phyloP scores from a whole-genome alignment of 2,888 invertebrate genomes.

The Cheilosia vulpina region DNA sequence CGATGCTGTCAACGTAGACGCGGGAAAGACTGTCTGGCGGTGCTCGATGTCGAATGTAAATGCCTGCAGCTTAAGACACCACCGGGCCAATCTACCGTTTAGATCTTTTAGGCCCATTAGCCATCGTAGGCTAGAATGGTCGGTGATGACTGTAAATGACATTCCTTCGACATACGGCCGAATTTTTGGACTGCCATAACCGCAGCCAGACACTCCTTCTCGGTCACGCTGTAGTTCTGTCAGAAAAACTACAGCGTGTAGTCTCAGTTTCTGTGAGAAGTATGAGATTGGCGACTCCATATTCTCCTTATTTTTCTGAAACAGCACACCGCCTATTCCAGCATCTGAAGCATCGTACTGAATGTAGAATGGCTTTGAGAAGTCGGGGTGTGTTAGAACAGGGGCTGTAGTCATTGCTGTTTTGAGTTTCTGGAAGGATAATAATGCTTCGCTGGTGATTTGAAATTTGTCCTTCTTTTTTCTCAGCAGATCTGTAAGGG shows the following conservation, averaged over 20 bases:
- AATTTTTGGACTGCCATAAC: not conserved
- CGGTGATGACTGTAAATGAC: not conserved
- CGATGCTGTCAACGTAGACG: conserved; percentile 1
- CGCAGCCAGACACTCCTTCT: conserved; percentile 42
- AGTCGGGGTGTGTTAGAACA: conserved; percentile 50
- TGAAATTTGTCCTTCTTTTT: conserved; percentile 39
- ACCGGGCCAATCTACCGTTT: conserved; percentile 70
- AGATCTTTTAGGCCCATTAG: not conserved
- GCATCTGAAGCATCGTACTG: conserved; percentile 62
- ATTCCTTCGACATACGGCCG: not conserved
- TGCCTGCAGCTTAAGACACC: not conserved
- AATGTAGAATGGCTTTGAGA: not conserved
- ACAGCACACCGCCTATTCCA: conserved; percentile 44
- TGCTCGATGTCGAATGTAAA: conserved; percentile 52
- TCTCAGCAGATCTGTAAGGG: too few relatives aligned
- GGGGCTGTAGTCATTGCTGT: conserved; percentile 50
- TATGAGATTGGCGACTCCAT: conserved; percentile 40
- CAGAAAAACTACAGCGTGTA: too few relatives aligned
- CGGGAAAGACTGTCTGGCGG: conserved; percentile 72
- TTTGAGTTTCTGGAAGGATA: conserved; percentile 54
- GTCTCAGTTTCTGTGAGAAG: conserved; percentile 50
- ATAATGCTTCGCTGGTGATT: conserved; percentile 33
- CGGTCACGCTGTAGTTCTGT: conserved; percentile 1
- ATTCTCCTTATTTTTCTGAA: conserved; percentile 32
- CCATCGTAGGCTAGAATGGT: not conserved